Percentiles rank a stretch among this genome's conserved stretches.
These are phyloP conservation scores for Galeruca laticollis DNA, from an alignment of 2,888 invertebrate species.

Conservation along the genomic window DNA sequence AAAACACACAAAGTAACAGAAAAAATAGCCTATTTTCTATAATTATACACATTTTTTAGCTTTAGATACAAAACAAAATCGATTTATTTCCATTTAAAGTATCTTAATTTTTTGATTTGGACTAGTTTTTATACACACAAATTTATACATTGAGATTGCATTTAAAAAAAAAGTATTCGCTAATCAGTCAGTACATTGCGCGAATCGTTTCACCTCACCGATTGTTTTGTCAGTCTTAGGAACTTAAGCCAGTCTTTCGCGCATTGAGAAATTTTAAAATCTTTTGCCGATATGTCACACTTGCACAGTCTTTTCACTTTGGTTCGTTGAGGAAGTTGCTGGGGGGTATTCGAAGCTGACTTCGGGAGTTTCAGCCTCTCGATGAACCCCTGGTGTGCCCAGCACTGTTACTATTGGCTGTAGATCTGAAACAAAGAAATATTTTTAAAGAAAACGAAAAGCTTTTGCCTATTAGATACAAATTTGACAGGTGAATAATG, in stretches of 20 bases:
- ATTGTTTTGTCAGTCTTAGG: slow-evolving; percentile 61
- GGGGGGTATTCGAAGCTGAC: slow-evolving; percentile 61
- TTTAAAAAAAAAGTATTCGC: slow-evolving; percentile 40
- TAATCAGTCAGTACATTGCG: slow-evolving; percentile 32
- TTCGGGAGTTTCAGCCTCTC: slow-evolving; percentile 57
- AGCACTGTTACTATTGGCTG: slow-evolving; percentile 72
- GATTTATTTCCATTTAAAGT: slow-evolving; percentile 17
- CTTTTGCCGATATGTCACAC: slow-evolving; percentile 76
- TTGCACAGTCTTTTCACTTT: slow-evolving; percentile 67
- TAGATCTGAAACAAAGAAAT: slow-evolving; percentile 66
- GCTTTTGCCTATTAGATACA: too few species aligned
- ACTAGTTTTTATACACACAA: slow-evolving; percentile 60
- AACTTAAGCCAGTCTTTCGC: slow-evolving; percentile 63
- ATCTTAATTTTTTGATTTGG: slow-evolving; percentile 46
- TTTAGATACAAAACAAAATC: slow-evolving; percentile 13
- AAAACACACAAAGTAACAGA: too few species aligned
- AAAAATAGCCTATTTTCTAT: too few species aligned
- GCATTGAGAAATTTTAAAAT: slow-evolving; percentile 69
- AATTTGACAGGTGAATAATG: too few species aligned
- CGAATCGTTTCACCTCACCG: slow-evolving; percentile 26
- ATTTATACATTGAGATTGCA: slow-evolving; percentile 51
- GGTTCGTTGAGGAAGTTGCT: slow-evolving; percentile 54
- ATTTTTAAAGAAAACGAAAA: neutral
- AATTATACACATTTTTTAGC: slow-evolving; percentile 20
- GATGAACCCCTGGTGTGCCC: slow-evolving; percentile 64